A percentile compares a stretch with the other conserved stretches of the same genome.
These are phyloP conservation scores for Mastomys natalensis DNA, from an alignment of 2,113 vertebrate genomes.

Conservation along the genomic window DNA sequence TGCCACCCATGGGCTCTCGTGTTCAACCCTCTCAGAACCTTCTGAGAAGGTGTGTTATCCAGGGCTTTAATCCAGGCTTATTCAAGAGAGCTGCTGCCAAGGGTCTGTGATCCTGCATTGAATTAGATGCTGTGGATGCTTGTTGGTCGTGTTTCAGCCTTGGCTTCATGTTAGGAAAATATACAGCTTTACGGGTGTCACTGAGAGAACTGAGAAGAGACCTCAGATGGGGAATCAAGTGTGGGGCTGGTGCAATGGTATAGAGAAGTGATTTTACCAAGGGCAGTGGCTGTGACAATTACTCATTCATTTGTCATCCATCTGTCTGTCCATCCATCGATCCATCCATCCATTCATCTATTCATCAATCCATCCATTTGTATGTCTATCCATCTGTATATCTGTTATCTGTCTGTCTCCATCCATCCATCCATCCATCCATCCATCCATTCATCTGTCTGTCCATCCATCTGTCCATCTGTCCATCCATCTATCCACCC, in stretches of 20 bases:
- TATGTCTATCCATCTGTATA: too few relatives aligned
- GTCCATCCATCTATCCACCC: neutral
- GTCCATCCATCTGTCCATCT: rapidly evolving
- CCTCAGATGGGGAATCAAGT: neutral
- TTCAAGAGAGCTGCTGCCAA: neutral
- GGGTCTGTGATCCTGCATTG: neutral
- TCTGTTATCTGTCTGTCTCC: too few relatives aligned
- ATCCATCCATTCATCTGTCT: neutral
- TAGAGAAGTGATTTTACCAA: neutral
- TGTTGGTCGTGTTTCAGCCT: too few relatives aligned
- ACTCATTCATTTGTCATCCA: neutral
- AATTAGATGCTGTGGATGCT: too few relatives aligned
- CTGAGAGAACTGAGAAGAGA: neutral
- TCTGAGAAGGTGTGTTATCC: neutral
- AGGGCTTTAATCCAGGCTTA: neutral
- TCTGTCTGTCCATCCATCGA: too few relatives aligned
- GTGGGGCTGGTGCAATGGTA: neutral
- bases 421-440: too few relatives aligned
- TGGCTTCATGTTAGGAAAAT: neutral
- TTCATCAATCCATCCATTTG: neutral
- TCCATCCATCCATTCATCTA: rapidly evolving
- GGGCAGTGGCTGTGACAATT: neutral
- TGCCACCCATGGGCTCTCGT: neutral
- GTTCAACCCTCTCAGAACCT: neutral
- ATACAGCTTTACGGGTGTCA: neutral